phyloP scores from a whole-genome alignment of 2,113 vertebrate genomes.

The Paedocypris sp. region DNA sequence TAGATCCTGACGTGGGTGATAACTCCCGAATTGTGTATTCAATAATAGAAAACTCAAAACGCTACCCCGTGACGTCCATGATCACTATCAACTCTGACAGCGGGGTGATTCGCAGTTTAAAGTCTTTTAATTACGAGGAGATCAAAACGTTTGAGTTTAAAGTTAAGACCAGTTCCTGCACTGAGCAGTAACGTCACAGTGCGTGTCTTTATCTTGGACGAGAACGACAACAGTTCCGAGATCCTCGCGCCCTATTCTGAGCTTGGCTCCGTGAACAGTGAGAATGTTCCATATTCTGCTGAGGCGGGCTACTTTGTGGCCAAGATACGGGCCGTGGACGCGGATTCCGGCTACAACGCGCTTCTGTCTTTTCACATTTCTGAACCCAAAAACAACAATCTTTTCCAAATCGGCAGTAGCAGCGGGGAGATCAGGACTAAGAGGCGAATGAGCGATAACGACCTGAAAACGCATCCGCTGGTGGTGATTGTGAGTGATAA shows the following conservation, averaged over 20 bases:
- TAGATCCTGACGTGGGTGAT: slow-evolving; percentile 45
- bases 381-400: slow-evolving; percentile 41
- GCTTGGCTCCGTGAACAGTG: slow-evolving; percentile 56
- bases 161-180: slow-evolving; percentile 37
- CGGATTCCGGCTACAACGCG: slow-evolving; percentile 45
- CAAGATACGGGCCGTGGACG: slow-evolving; percentile 44
- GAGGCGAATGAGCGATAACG: slow-evolving; percentile 58
- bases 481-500: slow-evolving; percentile 62
- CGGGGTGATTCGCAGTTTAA: slow-evolving; percentile 33
- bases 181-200: slow-evolving; percentile 40
- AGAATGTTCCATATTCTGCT: slow-evolving; percentile 62
- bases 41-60: slow-evolving; percentile 30
- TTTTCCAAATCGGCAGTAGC: slow-evolving; percentile 45
- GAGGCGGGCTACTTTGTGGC: slow-evolving; percentile 56
- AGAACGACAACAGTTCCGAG: slow-evolving; percentile 49
- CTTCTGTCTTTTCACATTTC: slow-evolving; percentile 43
- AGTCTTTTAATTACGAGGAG: slow-evolving; percentile 38
- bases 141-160: slow-evolving; percentile 35
- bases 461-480: slow-evolving; percentile 62
- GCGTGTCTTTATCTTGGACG: slow-evolving; percentile 38
- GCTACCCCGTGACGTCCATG: slow-evolving; percentile 25
- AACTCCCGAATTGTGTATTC: slow-evolving; percentile 48
- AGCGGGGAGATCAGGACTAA: slow-evolving; percentile 49
- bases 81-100: slow-evolving; percentile 36
- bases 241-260: slow-evolving; percentile 60